Evolutionary conservation across 2,888 invertebrate genomes (phyloP).

Genomic region (Trachelus troglodyta): DNA sequence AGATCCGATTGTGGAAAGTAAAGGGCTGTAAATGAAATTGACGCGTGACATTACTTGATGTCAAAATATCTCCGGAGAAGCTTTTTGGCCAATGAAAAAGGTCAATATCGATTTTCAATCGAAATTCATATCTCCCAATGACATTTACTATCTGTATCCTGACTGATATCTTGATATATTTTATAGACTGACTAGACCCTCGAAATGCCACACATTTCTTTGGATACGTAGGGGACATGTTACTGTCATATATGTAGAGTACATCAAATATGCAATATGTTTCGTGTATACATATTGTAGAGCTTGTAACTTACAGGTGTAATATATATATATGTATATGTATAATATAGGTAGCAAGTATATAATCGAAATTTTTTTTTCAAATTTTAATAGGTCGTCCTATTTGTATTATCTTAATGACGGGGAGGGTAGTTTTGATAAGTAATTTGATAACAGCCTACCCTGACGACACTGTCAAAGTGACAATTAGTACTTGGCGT

Average conservation of each 20-base stretch:
- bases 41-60: background rate
- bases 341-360: no score
- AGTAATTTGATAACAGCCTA: background rate
- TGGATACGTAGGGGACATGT: background rate
- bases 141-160: background rate
- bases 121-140: background rate
- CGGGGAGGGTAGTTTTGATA: background rate
- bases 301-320: background rate
- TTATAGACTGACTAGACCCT: background rate
- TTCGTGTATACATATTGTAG: background rate
- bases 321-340: background rate
- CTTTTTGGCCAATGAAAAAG: background rate
- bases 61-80: background rate
- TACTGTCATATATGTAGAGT: background rate
- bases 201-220: background rate
- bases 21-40: slow-evolving; percentile 49
- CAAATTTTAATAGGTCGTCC: background rate
- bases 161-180: background rate
- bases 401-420: background rate
- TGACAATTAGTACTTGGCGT: background rate
- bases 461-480: background rate
- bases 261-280: background rate
- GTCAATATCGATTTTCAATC: background rate
- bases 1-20: slow-evolving; percentile 62
- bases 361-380: background rate